Evolutionary conservation across 2,888 invertebrate species (phyloP), one percentile per base, ranked within the genome.

Genomic region (Melieria crassipennis): DNA sequence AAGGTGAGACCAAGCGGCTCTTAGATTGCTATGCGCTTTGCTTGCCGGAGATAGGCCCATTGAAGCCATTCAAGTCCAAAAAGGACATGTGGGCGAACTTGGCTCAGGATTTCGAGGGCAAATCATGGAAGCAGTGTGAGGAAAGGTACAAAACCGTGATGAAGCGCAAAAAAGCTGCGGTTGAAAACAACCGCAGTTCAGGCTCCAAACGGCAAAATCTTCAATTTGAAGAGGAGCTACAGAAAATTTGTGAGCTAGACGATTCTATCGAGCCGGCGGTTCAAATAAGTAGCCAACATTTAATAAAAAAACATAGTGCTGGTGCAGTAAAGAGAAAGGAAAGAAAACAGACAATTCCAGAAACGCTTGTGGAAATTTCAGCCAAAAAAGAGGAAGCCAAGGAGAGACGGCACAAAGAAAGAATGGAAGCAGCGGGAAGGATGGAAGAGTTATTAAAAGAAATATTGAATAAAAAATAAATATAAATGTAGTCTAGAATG

Each of bases 111-210:
- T 46, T 71, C 55, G 1, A 10, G 7, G 62, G 56, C 5, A 68
- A 67, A 52, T 68, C 45, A 11, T 46, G 68, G 11, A 69, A 68
- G 9, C 70, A 73, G 11, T 69, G 70, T 9, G 57, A 73, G 10
- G 70, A 73, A 50, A 55, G 70, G 7, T 73, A 64, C n/a, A 70
- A 73, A 68, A 73, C 70, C 5, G 65, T 73, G 0, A n/a, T 70
- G 16, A 65, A 52, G 65, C 56, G 67, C 10, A 67, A 73, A 65
- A 72, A 67, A 60, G 50, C 48, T 4, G 64, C 63, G 10, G 30
- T 65, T 2, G 65, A 55, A 7, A 65, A 65, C 7, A 65, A 65
- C 43, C 11, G n/a, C n/a, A n/a, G n/a, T n/a, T n/a, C n/a, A n/a
- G 64, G 64, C 42, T 48, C 64, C 9, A 64, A 64, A 50, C 48